Percentiles rank a stretch among this genome's conserved stretches.
Evolutionary conservation across 2,797 vertebrate species (phyloP).

Genomic region (Acridotheres tristis): DNA sequence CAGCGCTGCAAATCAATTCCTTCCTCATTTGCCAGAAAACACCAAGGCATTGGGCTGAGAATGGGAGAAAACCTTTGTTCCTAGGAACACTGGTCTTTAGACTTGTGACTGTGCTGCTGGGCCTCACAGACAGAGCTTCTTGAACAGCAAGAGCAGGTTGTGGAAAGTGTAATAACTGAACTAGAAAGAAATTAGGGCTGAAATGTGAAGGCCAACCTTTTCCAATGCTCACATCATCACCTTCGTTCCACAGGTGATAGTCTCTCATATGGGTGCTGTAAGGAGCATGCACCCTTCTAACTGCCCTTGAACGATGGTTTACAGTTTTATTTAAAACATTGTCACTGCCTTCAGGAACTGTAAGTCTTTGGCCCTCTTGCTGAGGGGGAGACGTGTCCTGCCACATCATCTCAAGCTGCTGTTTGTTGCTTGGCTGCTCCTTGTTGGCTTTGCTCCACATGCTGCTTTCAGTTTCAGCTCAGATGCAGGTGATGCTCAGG

Average conservation of each 20-base stretch:
- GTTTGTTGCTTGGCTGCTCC: neutral
- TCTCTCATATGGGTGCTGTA: neutral
- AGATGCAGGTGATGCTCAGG: neutral
- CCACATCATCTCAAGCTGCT: neutral
- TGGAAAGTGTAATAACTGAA: neutral
- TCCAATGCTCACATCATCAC: neutral
- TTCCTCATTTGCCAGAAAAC: neutral
- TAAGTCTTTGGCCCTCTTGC: neutral
- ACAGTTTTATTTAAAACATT: slow-evolving; percentile 10
- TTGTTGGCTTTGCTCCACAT: neutral
- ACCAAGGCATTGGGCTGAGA: neutral
- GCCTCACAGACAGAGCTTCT: neutral
- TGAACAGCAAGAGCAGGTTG: neutral
- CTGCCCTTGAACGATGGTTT: neutral
- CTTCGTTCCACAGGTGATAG: neutral
- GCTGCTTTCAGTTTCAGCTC: neutral
- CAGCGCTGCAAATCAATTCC: neutral
- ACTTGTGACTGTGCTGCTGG: neutral
- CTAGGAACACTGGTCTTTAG: neutral
- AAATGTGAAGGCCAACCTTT: neutral
- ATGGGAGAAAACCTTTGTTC: neutral
- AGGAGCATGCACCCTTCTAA: neutral
- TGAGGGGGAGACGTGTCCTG: neutral
- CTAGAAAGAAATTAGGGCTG: neutral
- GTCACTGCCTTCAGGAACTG: neutral